phyloP scores from a whole-genome alignment of 2,113 vertebrate species.

The Microcebus ravelobensis region DNA sequence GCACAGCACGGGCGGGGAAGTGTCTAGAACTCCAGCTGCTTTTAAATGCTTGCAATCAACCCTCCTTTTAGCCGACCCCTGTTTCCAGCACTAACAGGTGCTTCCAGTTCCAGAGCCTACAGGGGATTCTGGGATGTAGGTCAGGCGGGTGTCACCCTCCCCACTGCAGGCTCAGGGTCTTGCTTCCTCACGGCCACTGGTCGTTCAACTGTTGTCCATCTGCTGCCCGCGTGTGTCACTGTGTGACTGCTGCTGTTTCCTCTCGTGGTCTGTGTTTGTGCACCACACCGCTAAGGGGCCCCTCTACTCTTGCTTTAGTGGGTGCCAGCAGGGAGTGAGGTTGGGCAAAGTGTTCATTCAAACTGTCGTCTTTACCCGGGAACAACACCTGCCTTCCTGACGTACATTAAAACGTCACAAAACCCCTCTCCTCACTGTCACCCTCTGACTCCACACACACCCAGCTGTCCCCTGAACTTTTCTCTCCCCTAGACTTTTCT shows the following conservation, averaged over 20 bases:
- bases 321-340: neutral
- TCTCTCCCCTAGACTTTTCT: neutral
- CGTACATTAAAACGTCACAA: neutral
- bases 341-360: neutral
- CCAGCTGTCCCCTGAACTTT: neutral
- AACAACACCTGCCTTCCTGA: neutral
- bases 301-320: neutral
- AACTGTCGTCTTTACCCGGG: neutral
- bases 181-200: neutral
- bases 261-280: neutral
- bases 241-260: neutral
- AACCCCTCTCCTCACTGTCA: neutral
- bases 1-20: accelerated
- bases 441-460: neutral
- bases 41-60: neutral
- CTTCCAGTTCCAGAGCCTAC: neutral
- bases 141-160: neutral
- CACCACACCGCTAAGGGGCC: neutral
- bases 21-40: neutral
- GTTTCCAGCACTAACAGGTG: neutral
- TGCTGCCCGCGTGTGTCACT: neutral
- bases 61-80: neutral
- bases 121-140: neutral
- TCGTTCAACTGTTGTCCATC: neutral
- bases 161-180: neutral